These are phyloP conservation scores for Mormyrops boulengeri DNA, from an alignment of 2,797 vertebrate genomes.

Conservation along the genomic window DNA sequence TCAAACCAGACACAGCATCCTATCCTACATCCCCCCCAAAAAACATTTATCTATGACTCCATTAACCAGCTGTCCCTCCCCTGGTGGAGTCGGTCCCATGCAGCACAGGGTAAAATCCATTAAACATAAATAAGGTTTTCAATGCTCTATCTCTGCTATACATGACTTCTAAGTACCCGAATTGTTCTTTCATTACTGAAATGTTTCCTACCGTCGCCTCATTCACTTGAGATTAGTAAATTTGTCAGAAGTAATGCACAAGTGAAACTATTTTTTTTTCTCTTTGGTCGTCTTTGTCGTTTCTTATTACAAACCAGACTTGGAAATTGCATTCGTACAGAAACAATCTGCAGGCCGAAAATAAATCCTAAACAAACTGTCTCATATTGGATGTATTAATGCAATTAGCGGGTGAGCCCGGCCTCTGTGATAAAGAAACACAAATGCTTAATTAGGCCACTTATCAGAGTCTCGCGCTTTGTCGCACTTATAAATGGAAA, in stretches of 20 bases:
- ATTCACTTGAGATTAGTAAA: neutral
- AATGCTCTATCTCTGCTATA: neutral
- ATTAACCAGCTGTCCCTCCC: neutral
- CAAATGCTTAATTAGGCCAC: slow-evolving; percentile 18
- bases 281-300: neutral
- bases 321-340: neutral
- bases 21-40: neutral
- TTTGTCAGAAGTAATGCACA: neutral
- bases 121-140: neutral
- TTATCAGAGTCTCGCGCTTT: neutral
- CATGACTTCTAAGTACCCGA: neutral
- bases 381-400: slow-evolving; percentile 4
- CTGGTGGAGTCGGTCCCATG: neutral
- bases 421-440: slow-evolving; percentile 13
- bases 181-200: neutral
- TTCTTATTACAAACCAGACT: neutral
- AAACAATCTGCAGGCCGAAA: slow-evolving; percentile 13
- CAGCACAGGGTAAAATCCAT: neutral
- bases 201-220: neutral
- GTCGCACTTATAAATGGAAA: slow-evolving; percentile 8
- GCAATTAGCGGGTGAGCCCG: neutral
- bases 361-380: slow-evolving; percentile 9
- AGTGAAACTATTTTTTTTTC: neutral
- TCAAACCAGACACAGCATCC: neutral
- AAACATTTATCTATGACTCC: neutral